Evolutionary conservation across 2,113 vertebrate genomes (phyloP).

Genomic region (Scophthalmus maximus): DNA sequence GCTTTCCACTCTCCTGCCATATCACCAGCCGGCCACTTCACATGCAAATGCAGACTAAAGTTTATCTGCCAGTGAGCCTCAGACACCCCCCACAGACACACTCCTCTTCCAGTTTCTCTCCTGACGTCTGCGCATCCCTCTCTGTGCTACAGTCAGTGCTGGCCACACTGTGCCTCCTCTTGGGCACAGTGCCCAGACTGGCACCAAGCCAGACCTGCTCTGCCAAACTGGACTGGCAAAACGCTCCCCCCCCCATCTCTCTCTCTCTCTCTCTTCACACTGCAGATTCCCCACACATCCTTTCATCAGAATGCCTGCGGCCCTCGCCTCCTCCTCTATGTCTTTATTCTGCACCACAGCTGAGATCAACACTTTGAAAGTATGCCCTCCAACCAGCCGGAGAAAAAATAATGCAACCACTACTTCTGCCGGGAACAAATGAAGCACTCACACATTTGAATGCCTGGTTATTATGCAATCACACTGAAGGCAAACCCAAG

Average conservation of each 20-base stretch:
- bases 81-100: constrained; percentile 43
- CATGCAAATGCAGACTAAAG: constrained; percentile 67
- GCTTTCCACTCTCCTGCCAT: constrained; percentile 36
- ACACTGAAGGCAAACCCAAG: constrained; percentile 67
- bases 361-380: constrained; percentile 79
- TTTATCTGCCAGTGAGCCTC: constrained; percentile 51
- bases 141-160: constrained; percentile 48
- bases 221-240: constrained; percentile 73
- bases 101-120: constrained; percentile 36
- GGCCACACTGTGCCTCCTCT: constrained; percentile 81
- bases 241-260: constrained; percentile 10
- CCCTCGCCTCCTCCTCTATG: constrained; percentile 59
- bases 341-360: constrained; percentile 76
- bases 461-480: constrained; percentile 77
- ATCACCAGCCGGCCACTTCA: constrained; percentile 64
- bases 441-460: constrained; percentile 73
- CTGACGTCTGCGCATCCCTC: constrained; percentile 41
- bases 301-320: constrained; percentile 72
- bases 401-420: constrained; percentile 66
- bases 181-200: constrained; percentile 80
- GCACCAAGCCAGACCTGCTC: constrained; percentile 70
- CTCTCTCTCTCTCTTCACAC: constrained; percentile 53
- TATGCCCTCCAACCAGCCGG: constrained; percentile 77
- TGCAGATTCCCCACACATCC: constrained; percentile 69
- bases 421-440: constrained; percentile 72